Percentiles rank a stretch among this genome's conserved stretches.
Conservation (phyloP, 2,797 vertebrate genomes). For the Macropus fuliginosus region DNA sequence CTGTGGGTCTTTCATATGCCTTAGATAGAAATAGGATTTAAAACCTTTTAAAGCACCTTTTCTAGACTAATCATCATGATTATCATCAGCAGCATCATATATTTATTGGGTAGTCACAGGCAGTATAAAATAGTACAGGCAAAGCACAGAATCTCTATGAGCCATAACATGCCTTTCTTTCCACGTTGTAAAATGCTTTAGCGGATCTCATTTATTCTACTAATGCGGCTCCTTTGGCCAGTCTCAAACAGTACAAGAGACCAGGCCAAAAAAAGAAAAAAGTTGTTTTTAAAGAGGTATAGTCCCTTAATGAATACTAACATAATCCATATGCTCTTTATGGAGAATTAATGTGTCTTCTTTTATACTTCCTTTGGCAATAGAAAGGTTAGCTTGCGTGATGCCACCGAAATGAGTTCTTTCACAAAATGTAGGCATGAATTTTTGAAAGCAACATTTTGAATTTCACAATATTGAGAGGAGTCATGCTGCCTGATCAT, state of each 20-base stretch:
- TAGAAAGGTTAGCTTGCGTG: not conserved
- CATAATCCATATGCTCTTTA: not conserved
- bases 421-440: slow-evolving; percentile 25
- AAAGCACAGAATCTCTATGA: not conserved
- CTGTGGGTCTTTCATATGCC: slow-evolving; percentile 17
- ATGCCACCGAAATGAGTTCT: slow-evolving; percentile 40
- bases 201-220: slow-evolving; percentile 9
- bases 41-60: slow-evolving; percentile 22
- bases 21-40: not conserved
- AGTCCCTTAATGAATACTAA: not conserved
- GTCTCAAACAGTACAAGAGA: slow-evolving; percentile 28
- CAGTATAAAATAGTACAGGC: not conserved
- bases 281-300: not conserved
- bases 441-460: slow-evolving; percentile 27
- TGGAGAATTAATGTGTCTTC: not conserved
- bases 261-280: slow-evolving; percentile 30
- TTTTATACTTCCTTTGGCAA: not conserved
- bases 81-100: slow-evolving; percentile 24
- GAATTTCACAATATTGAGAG: not conserved
- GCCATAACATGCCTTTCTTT: not conserved
- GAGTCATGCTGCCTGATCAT: not conserved
- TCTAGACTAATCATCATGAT: not conserved
- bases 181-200: not conserved
- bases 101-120: not conserved
- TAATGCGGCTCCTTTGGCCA: not conserved